Evolutionary conservation across 2,888 invertebrate genomes (phyloP).

Genomic region (Hydroisotoma schaefferi): DNA sequence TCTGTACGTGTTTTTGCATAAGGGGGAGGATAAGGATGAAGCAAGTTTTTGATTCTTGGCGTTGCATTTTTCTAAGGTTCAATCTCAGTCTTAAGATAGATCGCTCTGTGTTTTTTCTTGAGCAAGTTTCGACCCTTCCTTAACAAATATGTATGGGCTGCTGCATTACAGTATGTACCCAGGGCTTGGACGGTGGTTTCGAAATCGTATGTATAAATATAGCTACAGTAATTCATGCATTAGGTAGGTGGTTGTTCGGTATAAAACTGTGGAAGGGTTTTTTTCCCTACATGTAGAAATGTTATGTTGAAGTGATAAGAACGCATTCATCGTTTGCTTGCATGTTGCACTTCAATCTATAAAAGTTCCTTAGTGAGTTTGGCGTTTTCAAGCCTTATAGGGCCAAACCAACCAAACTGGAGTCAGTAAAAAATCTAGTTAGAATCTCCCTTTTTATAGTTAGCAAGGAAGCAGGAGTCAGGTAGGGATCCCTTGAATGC

Average conservation of each 20-base stretch:
- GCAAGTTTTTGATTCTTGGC: constrained; percentile 12
- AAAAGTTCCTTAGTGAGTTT: too few species aligned
- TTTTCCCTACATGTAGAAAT: too few species aligned
- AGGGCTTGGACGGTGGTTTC: background rate
- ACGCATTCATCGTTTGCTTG: constrained; percentile 1
- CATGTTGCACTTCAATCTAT: constrained; percentile 3
- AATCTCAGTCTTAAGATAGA: background rate
- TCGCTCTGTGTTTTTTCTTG: too few species aligned
- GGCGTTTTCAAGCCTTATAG: too few species aligned
- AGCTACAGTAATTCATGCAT: too few species aligned
- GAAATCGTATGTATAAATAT: too few species aligned
- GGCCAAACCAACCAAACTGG: background rate
- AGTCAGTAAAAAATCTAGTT: background rate
- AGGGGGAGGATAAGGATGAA: constrained; percentile 14
- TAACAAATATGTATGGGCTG: constrained; percentile 8
- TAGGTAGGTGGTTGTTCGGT: too few species aligned
- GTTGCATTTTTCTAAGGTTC: constrained; percentile 11
- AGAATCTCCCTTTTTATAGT: constrained; percentile 7
- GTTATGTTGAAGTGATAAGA: background rate
- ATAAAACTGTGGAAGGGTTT: too few species aligned
- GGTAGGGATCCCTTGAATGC: constrained; percentile 15
- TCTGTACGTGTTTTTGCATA: constrained; percentile 25
- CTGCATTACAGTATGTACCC: too few species aligned
- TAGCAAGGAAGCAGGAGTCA: constrained; percentile 11
- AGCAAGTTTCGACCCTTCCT: constrained; percentile 11